phyloP scores from a whole-genome alignment of 2,797 vertebrate genomes.

The Epinephelus coioides region DNA sequence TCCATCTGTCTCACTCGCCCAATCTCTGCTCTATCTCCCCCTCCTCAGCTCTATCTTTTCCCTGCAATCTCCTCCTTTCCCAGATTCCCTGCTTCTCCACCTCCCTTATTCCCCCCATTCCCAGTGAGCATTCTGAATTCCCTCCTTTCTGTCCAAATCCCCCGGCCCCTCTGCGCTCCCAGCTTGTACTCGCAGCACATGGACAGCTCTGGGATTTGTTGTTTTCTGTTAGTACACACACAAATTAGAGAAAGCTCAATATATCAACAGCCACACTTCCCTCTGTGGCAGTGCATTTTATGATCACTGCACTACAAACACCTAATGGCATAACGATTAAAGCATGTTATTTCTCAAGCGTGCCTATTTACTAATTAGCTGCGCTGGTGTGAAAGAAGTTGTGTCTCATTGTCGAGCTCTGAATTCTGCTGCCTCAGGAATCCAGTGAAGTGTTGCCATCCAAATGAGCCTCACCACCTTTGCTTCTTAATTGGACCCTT shows the following conservation, averaged over 20 bases:
- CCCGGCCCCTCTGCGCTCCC: conserved; percentile 53
- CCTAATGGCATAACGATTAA: conserved; percentile 57
- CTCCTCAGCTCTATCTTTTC: conserved; percentile 69
- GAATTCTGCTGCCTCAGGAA: conserved; percentile 82
- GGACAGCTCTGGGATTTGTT: conserved; percentile 69
- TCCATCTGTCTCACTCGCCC: conserved; percentile 86
- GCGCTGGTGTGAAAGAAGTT: conserved; percentile 58
- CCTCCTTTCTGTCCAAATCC: conserved; percentile 58
- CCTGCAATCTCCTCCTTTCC: conserved; percentile 65
- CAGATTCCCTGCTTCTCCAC: conserved; percentile 31
- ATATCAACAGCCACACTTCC: conserved; percentile 20
- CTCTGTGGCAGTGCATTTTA: conserved; percentile 42
- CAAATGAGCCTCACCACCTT: conserved; percentile 75
- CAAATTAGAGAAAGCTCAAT: conserved; percentile 65
- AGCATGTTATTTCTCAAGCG: conserved; percentile 69
- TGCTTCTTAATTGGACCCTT: conserved; percentile 83
- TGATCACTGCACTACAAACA: conserved; percentile 54
- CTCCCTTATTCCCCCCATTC: conserved; percentile 52
- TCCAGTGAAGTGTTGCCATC: conserved; percentile 77
- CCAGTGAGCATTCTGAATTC: conserved; percentile 56
- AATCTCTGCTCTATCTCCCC: conserved; percentile 75
- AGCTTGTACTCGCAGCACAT: conserved; percentile 61
- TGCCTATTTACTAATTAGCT: conserved; percentile 75
- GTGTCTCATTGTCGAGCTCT: conserved; percentile 63
- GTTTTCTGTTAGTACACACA: conserved; percentile 61